Base-by-base conservation (phyloP, 2,113 vertebrate species). In the Electrona antarctica region DNA sequence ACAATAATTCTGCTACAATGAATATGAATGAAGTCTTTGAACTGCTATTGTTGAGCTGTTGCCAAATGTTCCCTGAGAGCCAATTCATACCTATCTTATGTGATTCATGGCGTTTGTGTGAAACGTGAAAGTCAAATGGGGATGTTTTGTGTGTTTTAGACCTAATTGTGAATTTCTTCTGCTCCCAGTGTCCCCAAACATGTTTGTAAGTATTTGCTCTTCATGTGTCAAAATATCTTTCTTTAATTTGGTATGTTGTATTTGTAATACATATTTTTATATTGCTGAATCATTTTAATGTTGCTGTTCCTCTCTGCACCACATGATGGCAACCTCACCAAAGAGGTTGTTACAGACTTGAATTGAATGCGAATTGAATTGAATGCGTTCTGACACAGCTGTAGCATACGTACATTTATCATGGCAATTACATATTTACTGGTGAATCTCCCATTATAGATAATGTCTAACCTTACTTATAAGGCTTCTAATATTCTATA, bases 321-420 rank as follows among this genome's bases (percentile, higher is more conserved):
- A 87, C 79, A 54, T 21, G 87, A 73, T 79, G 87, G 85, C 80
- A 79, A 74, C 60, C 13, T 70, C 29, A 29, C 15, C 52, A 61
- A 71, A 71, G 56, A 70, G 13, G 51, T 64, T 10, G 12, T 28
- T 63, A 13, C n/a, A 60, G 64, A n/a, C n/a, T n/a, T 21, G 8
- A 12, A 21, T n/a, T n/a, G n/a, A n/a, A n/a, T n/a, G n/a, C n/a
- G n/a, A n/a, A n/a, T n/a, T n/a, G n/a, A n/a, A 9, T 3, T 52
- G 50, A 52, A 8, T 52, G 9, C 9, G 50, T 5, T 52, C 11
- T 52, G 13, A 21, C 21, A 21, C 21, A 21, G 21, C 51, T 52
- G 13, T 52, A 5, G 10, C 7, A 21, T 21, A 21, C 13, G 1
- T 12, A 4, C 11, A 12, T 52, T 10, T 12, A 1, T 10, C 51